Evolutionary conservation across 1,140 invertebrate genomes (phyloP).

Genomic region (Zaprionus capensis): DNA sequence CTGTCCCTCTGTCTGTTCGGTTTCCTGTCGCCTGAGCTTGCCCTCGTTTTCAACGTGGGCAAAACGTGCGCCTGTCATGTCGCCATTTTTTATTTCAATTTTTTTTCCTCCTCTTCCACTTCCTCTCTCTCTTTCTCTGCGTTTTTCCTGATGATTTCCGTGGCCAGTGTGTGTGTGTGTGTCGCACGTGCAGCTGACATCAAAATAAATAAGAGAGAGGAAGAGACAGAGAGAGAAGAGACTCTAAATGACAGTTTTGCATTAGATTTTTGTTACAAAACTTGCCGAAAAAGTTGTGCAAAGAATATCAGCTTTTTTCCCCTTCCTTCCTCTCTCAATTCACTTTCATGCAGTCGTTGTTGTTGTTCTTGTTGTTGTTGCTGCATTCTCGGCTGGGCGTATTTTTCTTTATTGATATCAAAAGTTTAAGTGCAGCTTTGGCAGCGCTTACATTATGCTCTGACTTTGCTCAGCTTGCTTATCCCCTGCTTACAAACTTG

Average conservation of each 20-base stretch:
- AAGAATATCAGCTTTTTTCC: conserved; percentile 38
- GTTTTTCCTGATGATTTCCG: conserved; percentile 57
- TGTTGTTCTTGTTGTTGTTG: conserved; percentile 27
- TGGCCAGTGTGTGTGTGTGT: conserved; percentile 22
- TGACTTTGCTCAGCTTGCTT: conserved; percentile 66
- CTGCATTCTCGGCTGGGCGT: conserved; percentile 30
- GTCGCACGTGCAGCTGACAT: conserved; percentile 76
- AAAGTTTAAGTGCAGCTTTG: conserved; percentile 82
- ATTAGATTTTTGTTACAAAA: conserved; percentile 69
- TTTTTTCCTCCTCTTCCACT: conserved; percentile 1
- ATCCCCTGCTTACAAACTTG: conserved; percentile 70
- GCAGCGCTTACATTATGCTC: conserved; percentile 77
- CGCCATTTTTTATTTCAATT: conserved; percentile 54
- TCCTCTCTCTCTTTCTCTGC: conserved; percentile 8
- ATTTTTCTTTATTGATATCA: conserved; percentile 72
- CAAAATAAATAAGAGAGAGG: conserved; percentile 72
- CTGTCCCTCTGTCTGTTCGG: conserved; percentile 14
- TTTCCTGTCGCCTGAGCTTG: conserved; percentile 38
- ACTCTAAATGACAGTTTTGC: conserved; percentile 80
- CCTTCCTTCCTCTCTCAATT: conserved; percentile 42
- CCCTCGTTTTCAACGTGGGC: conserved; percentile 51
- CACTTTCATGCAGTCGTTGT: conserved; percentile 53
- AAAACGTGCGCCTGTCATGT: conserved; percentile 69
- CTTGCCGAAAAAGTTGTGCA: conserved; percentile 41
- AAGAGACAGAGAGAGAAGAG: not conserved